Evolutionary conservation across 2,888 invertebrate genomes (phyloP), one percentile per base, ranked within the genome.

Genomic region (Cephus pulcher): DNA sequence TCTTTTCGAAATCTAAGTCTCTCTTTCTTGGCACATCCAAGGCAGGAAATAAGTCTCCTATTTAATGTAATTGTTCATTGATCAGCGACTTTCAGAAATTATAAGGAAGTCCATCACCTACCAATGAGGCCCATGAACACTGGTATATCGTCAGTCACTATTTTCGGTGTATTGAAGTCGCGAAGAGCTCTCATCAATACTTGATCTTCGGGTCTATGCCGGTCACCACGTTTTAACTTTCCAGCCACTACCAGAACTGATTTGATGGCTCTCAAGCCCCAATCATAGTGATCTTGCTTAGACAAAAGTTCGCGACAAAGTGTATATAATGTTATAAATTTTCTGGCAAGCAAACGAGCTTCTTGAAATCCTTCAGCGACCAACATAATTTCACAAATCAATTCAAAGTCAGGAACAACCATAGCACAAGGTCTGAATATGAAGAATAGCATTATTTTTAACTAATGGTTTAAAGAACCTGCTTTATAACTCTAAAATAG

Each of bases 371-470:
- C 98, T 92, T 98, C 98, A 9, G 98, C 97, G 23, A 98, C 97
- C 93, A 98, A 94, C 98, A 98, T 98, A 91, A 98, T 98, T 93
- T 98, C 98, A 92, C 97, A 97, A 91, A 98, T 98, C 88, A 98
- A 91, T 86, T 98, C 98, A 92, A 98, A 98, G 92, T 98, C 98
- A 0, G 98, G 98, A 23, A 98, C 98, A 15, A 98, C 98, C 98
- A 98, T 98, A 78, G 98, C 98, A 91, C 98, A 98, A 0, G 98
- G 98, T 88, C 98, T 96, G 89, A 37, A 89, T 87, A 82, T 68
- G 69, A 74, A 76, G 40, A 69, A 75, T 77, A 69, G 23, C 11
- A 37, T 35, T 15, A 73, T 37, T 56, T 56, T 15, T 1, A 56
- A 56, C 0, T 56, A 23, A 56, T 23, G 9, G 15, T 23, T 56